Percentiles rank a stretch among this genome's conserved stretches.
Evolutionary conservation across 2,888 invertebrate genomes (phyloP).

Genomic region (Allacma fusca): DNA sequence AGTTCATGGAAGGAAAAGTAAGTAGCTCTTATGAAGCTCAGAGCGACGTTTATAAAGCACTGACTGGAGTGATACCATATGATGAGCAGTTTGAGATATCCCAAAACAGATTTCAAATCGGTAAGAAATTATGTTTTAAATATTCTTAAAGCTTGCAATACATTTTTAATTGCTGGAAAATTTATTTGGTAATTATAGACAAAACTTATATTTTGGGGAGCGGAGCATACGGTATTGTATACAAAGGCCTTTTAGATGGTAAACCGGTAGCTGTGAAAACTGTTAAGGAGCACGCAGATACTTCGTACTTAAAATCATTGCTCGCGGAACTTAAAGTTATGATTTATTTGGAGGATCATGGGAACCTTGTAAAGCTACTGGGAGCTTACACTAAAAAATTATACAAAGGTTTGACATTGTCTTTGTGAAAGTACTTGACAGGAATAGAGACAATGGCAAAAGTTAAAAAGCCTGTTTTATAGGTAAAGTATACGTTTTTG

Average conservation of each 20-base stretch:
- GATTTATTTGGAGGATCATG: background rate
- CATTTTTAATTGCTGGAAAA: no score
- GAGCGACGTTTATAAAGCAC: background rate
- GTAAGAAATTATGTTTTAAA: background rate
- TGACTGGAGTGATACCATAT: background rate
- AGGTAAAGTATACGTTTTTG: slow-evolving; percentile 14
- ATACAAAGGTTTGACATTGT: background rate
- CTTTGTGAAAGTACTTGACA: no score
- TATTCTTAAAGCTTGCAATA: no score
- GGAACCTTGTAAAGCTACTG: background rate
- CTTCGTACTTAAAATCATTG: background rate
- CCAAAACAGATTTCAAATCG: background rate
- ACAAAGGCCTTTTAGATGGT: slow-evolving; percentile 3
- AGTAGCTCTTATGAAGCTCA: background rate
- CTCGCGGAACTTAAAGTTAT: slow-evolving; percentile 8
- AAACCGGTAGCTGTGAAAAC: background rate
- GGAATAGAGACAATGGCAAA: no score
- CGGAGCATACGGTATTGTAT: slow-evolving; percentile 5
- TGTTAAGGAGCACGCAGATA: background rate
- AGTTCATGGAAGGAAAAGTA: background rate
- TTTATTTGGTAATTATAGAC: background rate
- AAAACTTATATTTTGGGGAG: slow-evolving; percentile 14
- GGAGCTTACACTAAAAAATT: slow-evolving; percentile 4
- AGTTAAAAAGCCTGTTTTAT: no score
- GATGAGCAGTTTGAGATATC: background rate